Percentiles rank a stretch among this genome's conserved stretches.
Evolutionary conservation across 2,888 invertebrate genomes (phyloP).

Genomic region (Apamea sordens): DNA sequence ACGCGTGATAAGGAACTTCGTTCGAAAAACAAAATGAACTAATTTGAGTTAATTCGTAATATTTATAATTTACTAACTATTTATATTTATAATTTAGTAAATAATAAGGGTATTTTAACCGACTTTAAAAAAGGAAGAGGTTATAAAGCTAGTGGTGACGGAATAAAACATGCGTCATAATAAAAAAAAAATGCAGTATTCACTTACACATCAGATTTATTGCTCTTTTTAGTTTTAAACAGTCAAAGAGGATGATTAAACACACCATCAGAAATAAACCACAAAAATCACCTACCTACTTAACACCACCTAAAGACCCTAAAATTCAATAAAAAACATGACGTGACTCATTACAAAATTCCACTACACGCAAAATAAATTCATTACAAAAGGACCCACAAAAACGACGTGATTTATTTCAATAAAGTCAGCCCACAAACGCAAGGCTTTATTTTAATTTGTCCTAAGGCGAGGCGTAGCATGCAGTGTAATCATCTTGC

Average conservation of each 20-base stretch:
- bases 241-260: not conserved
- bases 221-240: slow-evolving; percentile 22
- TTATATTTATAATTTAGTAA: not conserved
- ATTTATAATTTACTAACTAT: no score
- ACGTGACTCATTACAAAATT: slow-evolving; percentile 64
- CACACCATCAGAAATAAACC: slow-evolving; percentile 40
- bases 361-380: slow-evolving; percentile 65
- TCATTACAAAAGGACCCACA: slow-evolving; percentile 60
- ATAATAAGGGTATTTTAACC: not conserved
- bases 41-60: not conserved
- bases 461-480: slow-evolving; percentile 78
- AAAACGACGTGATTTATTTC: slow-evolving; percentile 65
- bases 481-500: slow-evolving; percentile 82
- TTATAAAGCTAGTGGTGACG: not conserved
- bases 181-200: not conserved
- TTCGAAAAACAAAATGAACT: no score
- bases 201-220: slow-evolving; percentile 15
- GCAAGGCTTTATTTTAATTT: slow-evolving; percentile 77
- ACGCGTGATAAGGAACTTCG: no score
- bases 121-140: not conserved
- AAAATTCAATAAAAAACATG: slow-evolving; percentile 68
- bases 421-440: slow-evolving; percentile 59
- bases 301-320: slow-evolving; percentile 58
- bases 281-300: slow-evolving; percentile 51
- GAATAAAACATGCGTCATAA: not conserved